Base-by-base conservation (phyloP, 2,113 vertebrate genomes). In the Thinocorus orbignyianus region DNA sequence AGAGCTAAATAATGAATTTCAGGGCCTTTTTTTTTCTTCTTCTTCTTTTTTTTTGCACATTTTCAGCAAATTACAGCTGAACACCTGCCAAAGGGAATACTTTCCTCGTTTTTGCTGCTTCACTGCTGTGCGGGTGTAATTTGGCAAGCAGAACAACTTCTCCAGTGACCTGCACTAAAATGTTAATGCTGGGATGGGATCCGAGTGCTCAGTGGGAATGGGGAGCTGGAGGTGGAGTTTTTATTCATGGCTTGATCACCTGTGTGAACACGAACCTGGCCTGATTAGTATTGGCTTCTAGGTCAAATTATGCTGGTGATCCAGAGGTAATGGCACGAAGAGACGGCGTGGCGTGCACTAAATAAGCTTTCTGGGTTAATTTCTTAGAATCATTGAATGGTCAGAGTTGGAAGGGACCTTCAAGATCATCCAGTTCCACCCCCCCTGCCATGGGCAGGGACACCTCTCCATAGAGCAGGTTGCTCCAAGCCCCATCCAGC, bases 31-130 rank as follows among this genome's bases (percentile, higher is more conserved):
- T 62, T 48, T 65, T 64, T 28, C 44, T 52, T 49, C 30, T 49
- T 62, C 39, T 65, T 64, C 68, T 35, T 71, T 55, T 57, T 39
- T 61, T 62, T 62, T 39, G 42, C 20, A 57, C 19, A 0, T 80
- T 94, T 94, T 52, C 92, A 91, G 87, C 94, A 94, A 77, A 96
- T 92, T 72, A 26, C 81, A 13, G 74, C 94, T 82, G 81, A 93
- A 85, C 92, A 96, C 85, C 94, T 97, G 96, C 96, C 96, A 90
- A 39, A 82, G 95, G 95, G 94, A 94, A 90, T 90, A 19, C 85
- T 94, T 35, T 4, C 55, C 92, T 85, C 91, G 2, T 52, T 86
- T 61, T 66, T 61, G 78, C 81, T 33, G 90, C 93, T 81, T 35
- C 39, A 3, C 81, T 41, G 92, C 86, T 25, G 55, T 3, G 74